Percentiles rank a stretch among this genome's conserved stretches.
Conservation (phyloP, 2,888 invertebrate genomes). For the Drosophila buzzatii region DNA sequence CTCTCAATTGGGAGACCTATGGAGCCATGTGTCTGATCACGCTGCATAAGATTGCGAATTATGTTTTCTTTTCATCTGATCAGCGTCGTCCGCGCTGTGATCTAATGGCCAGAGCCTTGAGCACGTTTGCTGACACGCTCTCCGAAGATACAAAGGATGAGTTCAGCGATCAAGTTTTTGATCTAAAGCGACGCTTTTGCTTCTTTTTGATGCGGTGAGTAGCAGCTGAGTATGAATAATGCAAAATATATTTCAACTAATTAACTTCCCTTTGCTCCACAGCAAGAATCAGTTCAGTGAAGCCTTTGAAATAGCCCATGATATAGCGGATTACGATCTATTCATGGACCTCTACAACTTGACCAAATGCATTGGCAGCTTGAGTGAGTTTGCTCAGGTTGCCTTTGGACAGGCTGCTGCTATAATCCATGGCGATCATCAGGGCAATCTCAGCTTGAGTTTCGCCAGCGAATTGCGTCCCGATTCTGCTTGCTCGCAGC, state of each 20-base stretch:
- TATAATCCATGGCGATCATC: conserved; percentile 80
- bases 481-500: conserved; percentile 90
- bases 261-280: background rate
- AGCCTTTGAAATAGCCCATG: conserved; percentile 93
- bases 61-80: conserved; percentile 85
- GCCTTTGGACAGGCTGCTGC: conserved; percentile 89
- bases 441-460: conserved; percentile 61
- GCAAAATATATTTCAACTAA: background rate
- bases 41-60: conserved; percentile 90
- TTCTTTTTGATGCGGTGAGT: conserved; percentile 92
- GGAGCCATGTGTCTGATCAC: conserved; percentile 91
- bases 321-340: conserved; percentile 93
- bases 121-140: conserved; percentile 90
- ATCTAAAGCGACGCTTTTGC: conserved; percentile 94
- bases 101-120: conserved; percentile 91
- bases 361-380: conserved; percentile 88
- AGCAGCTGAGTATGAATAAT: background rate
- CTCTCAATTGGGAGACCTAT: conserved; percentile 92
- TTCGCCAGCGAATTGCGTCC: conserved; percentile 80
- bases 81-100: conserved; percentile 83
- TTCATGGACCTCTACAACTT: conserved; percentile 93
- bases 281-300: conserved; percentile 91
- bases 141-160: conserved; percentile 89
- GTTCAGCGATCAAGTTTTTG: conserved; percentile 92
- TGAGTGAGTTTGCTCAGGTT: conserved; percentile 88